A percentile compares a stretch with the other conserved stretches of the same genome.
These are phyloP conservation scores for Cataglyphis albicans DNA, from an alignment of 2,888 invertebrate species.

Conservation along the genomic window DNA sequence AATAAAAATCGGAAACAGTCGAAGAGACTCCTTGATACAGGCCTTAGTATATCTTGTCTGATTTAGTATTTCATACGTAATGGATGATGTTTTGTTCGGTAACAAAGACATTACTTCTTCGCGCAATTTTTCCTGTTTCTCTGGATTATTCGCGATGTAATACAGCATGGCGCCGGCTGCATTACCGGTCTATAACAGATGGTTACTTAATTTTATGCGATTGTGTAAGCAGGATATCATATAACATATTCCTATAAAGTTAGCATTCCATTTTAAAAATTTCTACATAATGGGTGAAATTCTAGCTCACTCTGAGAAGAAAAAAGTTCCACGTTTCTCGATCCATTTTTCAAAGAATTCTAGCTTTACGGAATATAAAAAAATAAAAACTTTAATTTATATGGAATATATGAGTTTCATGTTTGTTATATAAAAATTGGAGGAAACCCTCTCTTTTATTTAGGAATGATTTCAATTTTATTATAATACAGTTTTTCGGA, in stretches of 20 bases:
- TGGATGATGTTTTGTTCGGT: constrained; percentile 83
- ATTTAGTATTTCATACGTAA: constrained; percentile 86
- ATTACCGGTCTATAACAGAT: constrained; percentile 87
- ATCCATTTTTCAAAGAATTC: neutral
- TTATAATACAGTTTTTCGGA: neutral
- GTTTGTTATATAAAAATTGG: neutral
- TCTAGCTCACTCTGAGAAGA: neutral
- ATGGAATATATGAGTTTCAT: neutral
- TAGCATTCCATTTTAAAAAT: neutral
- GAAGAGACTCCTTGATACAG: constrained; percentile 90
- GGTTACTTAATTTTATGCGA: neutral
- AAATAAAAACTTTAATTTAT: neutral
- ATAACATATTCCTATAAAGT: neutral
- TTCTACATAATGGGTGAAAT: neutral
- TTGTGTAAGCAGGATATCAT: neutral
- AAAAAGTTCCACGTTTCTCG: neutral
- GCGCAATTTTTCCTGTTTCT: constrained; percentile 89
- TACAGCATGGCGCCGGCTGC: constrained; percentile 88
- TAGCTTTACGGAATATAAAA: neutral
- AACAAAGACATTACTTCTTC: constrained; percentile 87
- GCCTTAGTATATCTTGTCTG: constrained; percentile 89
- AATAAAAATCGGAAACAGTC: constrained; percentile 88
- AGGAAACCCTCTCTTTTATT: neutral
- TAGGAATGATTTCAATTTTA: neutral
- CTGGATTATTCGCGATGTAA: constrained; percentile 88